A percentile compares a stretch with the other conserved stretches of the same genome.
Evolutionary conservation across 2,888 invertebrate species (phyloP).

Genomic region (Drosophila peninsularis): DNA sequence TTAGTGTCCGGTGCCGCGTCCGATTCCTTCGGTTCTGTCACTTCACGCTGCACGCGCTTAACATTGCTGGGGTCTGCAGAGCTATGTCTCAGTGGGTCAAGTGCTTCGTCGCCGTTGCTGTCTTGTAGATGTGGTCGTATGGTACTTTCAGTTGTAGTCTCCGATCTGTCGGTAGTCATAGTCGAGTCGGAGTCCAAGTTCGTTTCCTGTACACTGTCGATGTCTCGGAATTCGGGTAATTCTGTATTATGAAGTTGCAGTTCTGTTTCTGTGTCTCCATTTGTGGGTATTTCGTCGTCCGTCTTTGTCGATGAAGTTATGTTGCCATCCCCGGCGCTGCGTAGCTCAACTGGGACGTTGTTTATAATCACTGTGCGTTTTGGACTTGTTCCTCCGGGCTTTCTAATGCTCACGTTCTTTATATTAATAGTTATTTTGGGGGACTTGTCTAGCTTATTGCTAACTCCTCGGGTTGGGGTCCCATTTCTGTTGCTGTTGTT

Average conservation of each 20-base stretch:
- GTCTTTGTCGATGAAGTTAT: conserved; percentile 17
- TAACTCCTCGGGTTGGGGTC: conserved; percentile 81
- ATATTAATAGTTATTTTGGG: conserved; percentile 59
- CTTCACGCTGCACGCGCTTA: conserved; percentile 29
- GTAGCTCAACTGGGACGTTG: conserved; percentile 81
- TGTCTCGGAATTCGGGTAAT: conserved; percentile 11
- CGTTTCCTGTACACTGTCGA: not conserved
- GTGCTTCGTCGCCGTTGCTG: not conserved
- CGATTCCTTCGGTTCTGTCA: not conserved
- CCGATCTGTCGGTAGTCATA: not conserved
- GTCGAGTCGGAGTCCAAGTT: not conserved
- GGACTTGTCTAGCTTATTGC: conserved; percentile 81
- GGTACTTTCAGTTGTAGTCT: not conserved
- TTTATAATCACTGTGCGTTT: conserved; percentile 81
- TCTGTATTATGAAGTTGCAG: conserved; percentile 17
- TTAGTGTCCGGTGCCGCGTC: conserved; percentile 1
- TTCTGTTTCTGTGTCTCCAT: conserved; percentile 1
- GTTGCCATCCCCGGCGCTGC: conserved; percentile 60
- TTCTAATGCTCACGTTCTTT: conserved; percentile 58
- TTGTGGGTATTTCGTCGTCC: not conserved
- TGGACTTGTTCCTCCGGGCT: conserved; percentile 55
- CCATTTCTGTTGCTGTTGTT: conserved; percentile 44
- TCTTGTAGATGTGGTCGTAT: not conserved
- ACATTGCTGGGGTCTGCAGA: not conserved
- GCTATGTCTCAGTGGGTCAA: conserved; percentile 6